A percentile compares a stretch with the other conserved stretches of the same genome.
phyloP scores from a whole-genome alignment of 2,797 vertebrate genomes.

The Pipistrellus nathusii region DNA sequence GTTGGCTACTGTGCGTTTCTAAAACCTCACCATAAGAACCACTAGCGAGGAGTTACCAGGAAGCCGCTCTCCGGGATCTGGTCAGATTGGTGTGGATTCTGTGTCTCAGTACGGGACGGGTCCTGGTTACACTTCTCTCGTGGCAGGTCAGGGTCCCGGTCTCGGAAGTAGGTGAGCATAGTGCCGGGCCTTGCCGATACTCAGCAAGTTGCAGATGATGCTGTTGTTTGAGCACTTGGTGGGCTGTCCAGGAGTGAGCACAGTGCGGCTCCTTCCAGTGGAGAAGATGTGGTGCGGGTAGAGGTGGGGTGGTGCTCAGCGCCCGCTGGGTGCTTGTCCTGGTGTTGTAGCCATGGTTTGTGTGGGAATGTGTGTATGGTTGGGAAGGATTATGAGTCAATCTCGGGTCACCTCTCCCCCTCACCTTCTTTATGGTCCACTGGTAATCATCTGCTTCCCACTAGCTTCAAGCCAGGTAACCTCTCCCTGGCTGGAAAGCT shows the following conservation, averaged over 20 bases:
- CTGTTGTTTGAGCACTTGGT: not conserved
- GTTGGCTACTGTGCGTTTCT: not conserved
- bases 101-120: not conserved
- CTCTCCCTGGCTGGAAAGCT: not conserved
- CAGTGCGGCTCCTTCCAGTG: not conserved
- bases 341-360: not conserved
- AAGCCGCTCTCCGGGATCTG: not conserved
- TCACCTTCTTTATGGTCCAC: conserved; percentile 13
- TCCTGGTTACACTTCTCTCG: not conserved
- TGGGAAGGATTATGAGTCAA: not conserved
- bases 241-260: not conserved
- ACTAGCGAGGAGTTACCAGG: not conserved
- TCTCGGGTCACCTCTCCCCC: not conserved
- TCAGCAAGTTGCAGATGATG: not conserved
- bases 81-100: not conserved
- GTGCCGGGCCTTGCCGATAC: not conserved
- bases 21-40: not conserved
- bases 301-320: not conserved
- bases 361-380: not conserved
- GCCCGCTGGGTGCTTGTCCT: not conserved
- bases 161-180: not conserved
- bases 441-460: not conserved
- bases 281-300: not conserved
- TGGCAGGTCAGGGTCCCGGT: not conserved
- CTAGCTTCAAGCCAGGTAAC: conserved; percentile 2